A percentile compares a stretch with the other conserved stretches of the same genome.
phyloP scores from a whole-genome alignment of 1,140 invertebrate species.

The Meteorus sp. region DNA sequence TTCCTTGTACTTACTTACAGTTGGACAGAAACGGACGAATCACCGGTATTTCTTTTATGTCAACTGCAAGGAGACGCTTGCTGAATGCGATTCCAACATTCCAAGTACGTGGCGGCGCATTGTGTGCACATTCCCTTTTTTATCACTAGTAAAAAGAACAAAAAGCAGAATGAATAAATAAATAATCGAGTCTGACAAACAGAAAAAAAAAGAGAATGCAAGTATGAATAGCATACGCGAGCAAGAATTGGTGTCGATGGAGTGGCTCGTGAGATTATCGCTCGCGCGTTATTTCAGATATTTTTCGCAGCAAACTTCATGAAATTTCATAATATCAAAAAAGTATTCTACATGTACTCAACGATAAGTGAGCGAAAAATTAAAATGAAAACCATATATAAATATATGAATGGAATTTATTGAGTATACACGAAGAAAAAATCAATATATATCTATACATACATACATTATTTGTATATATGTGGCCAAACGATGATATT shows the following conservation, averaged over 20 bases:
- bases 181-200: not conserved
- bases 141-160: no score
- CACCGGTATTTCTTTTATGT: not conserved
- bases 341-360: slow-evolving; percentile 21
- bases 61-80: no score
- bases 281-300: slow-evolving; percentile 45
- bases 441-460: slow-evolving; percentile 43
- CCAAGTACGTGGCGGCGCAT: not conserved
- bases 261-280: slow-evolving; percentile 37
- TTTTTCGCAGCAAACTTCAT: slow-evolving; percentile 64
- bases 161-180: not conserved
- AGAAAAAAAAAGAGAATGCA: not conserved
- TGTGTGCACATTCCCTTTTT: no score
- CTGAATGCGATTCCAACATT: no score
- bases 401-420: slow-evolving; percentile 24
- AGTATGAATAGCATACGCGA: slow-evolving; percentile 7
- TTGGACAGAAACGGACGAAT: slow-evolving; percentile 24
- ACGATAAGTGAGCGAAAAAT: slow-evolving; percentile 9
- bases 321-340: slow-evolving; percentile 66
- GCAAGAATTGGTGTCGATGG: slow-evolving; percentile 17
- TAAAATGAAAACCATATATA: slow-evolving; percentile 22
- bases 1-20: not conserved
- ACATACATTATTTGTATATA: slow-evolving; percentile 38
- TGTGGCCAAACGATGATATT: slow-evolving; percentile 31
- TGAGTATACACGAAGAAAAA: slow-evolving; percentile 20